A percentile compares a stretch with the other conserved stretches of the same genome.
Evolutionary conservation across 2,888 invertebrate species (phyloP).

Genomic region (Metacarcinus magister): DNA sequence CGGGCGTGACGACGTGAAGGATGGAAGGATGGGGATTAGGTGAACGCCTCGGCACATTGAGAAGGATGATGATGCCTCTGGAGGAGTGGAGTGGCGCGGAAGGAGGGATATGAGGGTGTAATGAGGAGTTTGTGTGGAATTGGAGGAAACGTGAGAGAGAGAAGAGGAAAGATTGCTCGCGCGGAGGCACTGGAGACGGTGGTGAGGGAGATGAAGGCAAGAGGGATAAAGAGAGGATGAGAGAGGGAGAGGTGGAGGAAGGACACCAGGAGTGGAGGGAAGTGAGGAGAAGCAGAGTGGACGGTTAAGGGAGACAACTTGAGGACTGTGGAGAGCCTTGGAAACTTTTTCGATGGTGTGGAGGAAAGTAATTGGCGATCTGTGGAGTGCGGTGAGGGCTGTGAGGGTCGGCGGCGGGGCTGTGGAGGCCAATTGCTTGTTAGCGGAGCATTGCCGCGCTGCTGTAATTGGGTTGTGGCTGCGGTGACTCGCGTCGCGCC

Average conservation of each 20-base stretch:
- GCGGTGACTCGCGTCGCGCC: conserved; percentile 36
- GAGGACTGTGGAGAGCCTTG: background rate
- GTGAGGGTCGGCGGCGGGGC: background rate
- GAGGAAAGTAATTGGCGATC: conserved; percentile 43
- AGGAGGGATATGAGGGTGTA: background rate
- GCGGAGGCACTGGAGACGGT: background rate
- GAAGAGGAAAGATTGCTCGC: background rate
- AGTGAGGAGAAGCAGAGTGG: background rate
- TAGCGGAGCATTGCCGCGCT: conserved; percentile 56
- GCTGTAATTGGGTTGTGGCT: conserved; percentile 67
- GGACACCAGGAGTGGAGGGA: background rate
- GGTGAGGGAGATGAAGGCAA: conserved; percentile 31
- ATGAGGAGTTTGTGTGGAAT: background rate
- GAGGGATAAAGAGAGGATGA: conserved; percentile 30
- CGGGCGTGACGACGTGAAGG: background rate
- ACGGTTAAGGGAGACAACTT: background rate
- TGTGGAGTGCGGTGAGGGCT: conserved; percentile 42
- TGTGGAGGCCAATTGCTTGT: conserved; percentile 55
- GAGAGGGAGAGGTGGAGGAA: background rate
- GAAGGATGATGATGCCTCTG: background rate
- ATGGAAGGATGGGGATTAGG: conserved; percentile 6
- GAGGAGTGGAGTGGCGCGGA: background rate
- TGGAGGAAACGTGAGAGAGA: conserved; percentile 18
- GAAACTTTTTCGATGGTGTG: conserved; percentile 17
- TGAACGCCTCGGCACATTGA: background rate